Evolutionary conservation across 2,888 invertebrate species (phyloP).

Genomic region (Enchytraeus crypticus): DNA sequence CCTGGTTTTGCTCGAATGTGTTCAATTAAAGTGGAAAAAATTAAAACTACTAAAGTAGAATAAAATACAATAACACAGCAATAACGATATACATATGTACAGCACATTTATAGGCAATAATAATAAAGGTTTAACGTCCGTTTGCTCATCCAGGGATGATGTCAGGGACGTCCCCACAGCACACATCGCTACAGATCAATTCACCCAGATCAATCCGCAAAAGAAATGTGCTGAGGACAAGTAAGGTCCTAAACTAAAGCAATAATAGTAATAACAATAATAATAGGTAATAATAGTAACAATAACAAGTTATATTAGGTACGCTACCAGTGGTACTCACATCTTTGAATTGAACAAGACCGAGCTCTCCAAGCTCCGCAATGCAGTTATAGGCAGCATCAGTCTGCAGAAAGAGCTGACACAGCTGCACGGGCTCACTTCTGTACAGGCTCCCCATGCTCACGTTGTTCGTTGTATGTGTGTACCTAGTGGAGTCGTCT

Average conservation of each 20-base stretch:
- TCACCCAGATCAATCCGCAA: no score
- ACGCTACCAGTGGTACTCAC: constrained; percentile 16
- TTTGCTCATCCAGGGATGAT: no score
- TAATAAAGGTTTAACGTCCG: no score
- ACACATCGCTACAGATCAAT: no score
- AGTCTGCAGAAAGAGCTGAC: constrained; percentile 86
- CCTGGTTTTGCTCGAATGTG: no score
- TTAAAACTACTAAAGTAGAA: neutral
- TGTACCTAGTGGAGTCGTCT: no score
- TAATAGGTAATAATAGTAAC: no score
- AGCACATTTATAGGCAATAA: neutral
- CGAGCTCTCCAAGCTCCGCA: constrained; percentile 85
- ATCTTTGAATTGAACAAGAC: constrained; percentile 72
- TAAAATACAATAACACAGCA: neutral
- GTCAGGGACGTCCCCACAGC: no score
- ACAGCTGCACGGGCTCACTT: constrained; percentile 96
- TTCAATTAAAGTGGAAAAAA: neutral
- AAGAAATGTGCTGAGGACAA: no score
- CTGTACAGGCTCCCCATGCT: constrained; percentile 60
- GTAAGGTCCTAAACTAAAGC: no score
- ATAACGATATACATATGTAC: neutral
- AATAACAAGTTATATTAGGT: neutral
- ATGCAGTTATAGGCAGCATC: constrained; percentile 89
- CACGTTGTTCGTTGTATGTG: no score
- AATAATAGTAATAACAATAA: no score